Percentiles rank a stretch among this genome's conserved stretches.
Evolutionary conservation across 64 coral and sea anemone species (phyloP).

Genomic region (Montipora foliosa): DNA sequence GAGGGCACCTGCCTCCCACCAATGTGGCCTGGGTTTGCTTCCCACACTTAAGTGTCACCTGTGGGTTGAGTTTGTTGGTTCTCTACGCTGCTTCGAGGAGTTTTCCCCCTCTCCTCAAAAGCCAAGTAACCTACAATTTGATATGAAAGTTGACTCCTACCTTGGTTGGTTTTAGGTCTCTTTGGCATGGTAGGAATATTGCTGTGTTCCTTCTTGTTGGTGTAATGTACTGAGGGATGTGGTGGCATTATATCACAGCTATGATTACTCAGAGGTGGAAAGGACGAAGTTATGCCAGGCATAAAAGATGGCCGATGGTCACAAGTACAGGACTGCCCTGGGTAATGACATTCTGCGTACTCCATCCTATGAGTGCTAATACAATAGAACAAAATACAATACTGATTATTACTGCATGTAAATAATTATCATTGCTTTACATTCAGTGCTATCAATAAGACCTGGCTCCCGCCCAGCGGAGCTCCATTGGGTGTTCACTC

Average conservation of each 20-base stretch:
- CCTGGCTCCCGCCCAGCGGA: too few relatives aligned
- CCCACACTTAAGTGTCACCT: too few relatives aligned
- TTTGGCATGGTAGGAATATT: neutral
- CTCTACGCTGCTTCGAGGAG: too few relatives aligned
- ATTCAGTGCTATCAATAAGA: too few relatives aligned
- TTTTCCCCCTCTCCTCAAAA: too few relatives aligned
- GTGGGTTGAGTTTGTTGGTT: too few relatives aligned
- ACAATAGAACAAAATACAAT: neutral
- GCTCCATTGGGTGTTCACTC: too few relatives aligned
- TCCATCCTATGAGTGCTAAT: slow-evolving; percentile 10
- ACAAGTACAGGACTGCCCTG: slow-evolving; percentile 33
- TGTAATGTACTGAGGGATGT: neutral
- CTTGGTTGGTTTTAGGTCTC: slow-evolving; percentile 4
- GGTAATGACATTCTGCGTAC: slow-evolving; percentile 16
- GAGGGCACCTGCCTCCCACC: too few relatives aligned
- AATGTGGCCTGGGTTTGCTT: too few relatives aligned
- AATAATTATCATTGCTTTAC: too few relatives aligned
- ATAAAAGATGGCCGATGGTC: slow-evolving; percentile 10
- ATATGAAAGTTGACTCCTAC: neutral
- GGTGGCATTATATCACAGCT: neutral
- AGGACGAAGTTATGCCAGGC: neutral
- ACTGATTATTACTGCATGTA: too few relatives aligned
- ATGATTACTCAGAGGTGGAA: neutral
- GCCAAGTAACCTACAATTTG: too few relatives aligned
- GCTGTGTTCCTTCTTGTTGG: slow-evolving; percentile 25